Base-by-base conservation (phyloP, 2,113 vertebrate species). In the Dipodomys merriami region DNA sequence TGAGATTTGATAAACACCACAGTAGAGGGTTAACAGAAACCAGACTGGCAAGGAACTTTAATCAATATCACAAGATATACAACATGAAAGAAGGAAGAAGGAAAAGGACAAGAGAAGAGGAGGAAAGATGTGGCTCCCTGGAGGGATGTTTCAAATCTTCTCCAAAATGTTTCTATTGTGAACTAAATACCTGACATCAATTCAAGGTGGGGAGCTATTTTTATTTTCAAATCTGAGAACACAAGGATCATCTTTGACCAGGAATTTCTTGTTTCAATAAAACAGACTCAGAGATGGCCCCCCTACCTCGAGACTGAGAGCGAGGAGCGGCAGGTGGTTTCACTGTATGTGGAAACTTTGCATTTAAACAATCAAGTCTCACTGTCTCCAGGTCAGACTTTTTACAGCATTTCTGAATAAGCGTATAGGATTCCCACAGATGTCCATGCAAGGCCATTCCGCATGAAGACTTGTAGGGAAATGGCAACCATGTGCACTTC, bases 261-360 rank as follows among this genome's bases (percentile, higher is more conserved):
- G 83, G 73, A 44, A 8, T 23, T 18, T 39, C 64, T 27, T 27
- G 9, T 18, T 85, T 95, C 39, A 67, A 68, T 73, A 33, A 88
- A 72, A 44, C 53, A 57, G 2, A 65, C 44, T 69, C 87, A 35
- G 6, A 73, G 53, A 35, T 78, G 39, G 49, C 49, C 49, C 73
- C 65, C 64, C 82, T 8, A 11, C 78, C 84, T 87, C 29, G 80
- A 91, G 94, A 92, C 65, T 89, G 94, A 92, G 53, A 92, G 79
- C 12, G 73, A 76, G 76, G 9, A 4, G 49, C n/a, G 62, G 68
- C 44, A 88, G 71, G 73, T 83, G 67, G 1, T 16, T 25, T 68
- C 46, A 64, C 11, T 27, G 0, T 30, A 10, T 6, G 68, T 95
- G 30, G 22, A 88, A 89, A 86, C 2, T 88, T 77, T 82, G 33